A percentile compares a stretch with the other conserved stretches of the same genome.
Conservation (phyloP, 2,888 invertebrate genomes). For the Melipona bicolor region DNA sequence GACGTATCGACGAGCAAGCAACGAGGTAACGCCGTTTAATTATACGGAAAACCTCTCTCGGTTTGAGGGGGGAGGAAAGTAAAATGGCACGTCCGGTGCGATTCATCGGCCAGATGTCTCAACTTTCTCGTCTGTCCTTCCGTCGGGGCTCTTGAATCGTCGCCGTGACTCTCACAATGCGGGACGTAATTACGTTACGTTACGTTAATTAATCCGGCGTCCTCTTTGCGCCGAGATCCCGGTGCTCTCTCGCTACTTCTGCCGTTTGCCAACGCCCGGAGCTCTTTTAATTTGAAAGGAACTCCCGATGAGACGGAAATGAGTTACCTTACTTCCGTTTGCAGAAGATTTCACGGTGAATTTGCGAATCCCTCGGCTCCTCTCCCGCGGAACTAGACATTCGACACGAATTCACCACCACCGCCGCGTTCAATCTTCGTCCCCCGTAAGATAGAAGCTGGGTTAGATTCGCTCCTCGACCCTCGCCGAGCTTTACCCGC, state of each 20-base stretch:
- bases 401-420: slow-evolving; percentile 60
- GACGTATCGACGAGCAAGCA: neutral
- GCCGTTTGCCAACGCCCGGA: slow-evolving; percentile 43
- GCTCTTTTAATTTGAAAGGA: slow-evolving; percentile 70
- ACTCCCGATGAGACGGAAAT: slow-evolving; percentile 78
- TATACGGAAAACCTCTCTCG: slow-evolving; percentile 1
- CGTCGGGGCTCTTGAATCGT: slow-evolving; percentile 37
- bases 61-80: neutral
- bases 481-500: neutral
- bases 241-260: slow-evolving; percentile 31
- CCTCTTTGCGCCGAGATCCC: slow-evolving; percentile 24
- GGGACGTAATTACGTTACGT: slow-evolving; percentile 75
- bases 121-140: slow-evolving; percentile 40
- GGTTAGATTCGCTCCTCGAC: neutral
- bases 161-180: slow-evolving; percentile 62
- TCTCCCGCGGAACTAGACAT: slow-evolving; percentile 42
- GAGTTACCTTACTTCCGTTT: slow-evolving; percentile 79
- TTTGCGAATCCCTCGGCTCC: slow-evolving; percentile 67
- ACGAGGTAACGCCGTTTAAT: slow-evolving; percentile 13
- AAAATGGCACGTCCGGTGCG: slow-evolving; percentile 20
- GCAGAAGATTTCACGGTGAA: slow-evolving; percentile 78
- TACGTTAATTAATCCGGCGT: slow-evolving; percentile 77
- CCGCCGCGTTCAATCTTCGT: slow-evolving; percentile 51
- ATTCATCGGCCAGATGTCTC: slow-evolving; percentile 38
- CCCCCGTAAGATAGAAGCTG: neutral